A percentile compares a stretch with the other conserved stretches of the same genome.
These are phyloP conservation scores for Listronotus bonariensis DNA, from an alignment of 1,140 invertebrate species.

Conservation along the genomic window DNA sequence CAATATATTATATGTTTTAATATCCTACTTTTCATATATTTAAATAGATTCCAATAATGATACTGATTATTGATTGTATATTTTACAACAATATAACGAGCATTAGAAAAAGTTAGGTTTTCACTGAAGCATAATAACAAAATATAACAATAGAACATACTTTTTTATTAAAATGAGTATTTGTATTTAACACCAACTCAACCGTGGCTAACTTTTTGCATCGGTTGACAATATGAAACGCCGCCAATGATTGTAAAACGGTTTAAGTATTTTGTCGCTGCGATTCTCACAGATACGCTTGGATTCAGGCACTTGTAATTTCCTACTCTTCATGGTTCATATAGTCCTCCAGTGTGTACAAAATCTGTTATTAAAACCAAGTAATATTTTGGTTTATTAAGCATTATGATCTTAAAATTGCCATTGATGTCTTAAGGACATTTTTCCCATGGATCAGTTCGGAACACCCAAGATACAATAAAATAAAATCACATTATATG, in stretches of 20 bases:
- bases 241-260: constrained; percentile 22
- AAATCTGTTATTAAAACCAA: constrained; percentile 31
- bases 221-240: constrained; percentile 20
- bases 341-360: constrained; percentile 23
- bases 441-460: constrained; percentile 3
- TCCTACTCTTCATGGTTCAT: constrained; percentile 31
- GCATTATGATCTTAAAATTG: constrained; percentile 11
- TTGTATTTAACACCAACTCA: constrained; percentile 17
- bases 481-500: too few species aligned
- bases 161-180: constrained; percentile 7
- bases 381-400: constrained; percentile 29
- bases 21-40: too few species aligned
- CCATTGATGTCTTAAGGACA: constrained; percentile 8
- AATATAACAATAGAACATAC: too few species aligned
- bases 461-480: too few species aligned
- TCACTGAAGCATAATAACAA: too few species aligned
- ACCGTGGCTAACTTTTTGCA: constrained; percentile 28
- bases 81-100: too few species aligned
- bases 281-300: constrained; percentile 33
- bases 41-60: too few species aligned
- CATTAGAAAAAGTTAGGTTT: too few species aligned
- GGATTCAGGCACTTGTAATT: constrained; percentile 28
- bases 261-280: constrained; percentile 26
- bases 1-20: too few species aligned
- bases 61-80: too few species aligned